Evolutionary conservation across 2,113 vertebrate species (phyloP), one percentile per base, ranked within the genome.

Genomic region (Seriola aureovittata): DNA sequence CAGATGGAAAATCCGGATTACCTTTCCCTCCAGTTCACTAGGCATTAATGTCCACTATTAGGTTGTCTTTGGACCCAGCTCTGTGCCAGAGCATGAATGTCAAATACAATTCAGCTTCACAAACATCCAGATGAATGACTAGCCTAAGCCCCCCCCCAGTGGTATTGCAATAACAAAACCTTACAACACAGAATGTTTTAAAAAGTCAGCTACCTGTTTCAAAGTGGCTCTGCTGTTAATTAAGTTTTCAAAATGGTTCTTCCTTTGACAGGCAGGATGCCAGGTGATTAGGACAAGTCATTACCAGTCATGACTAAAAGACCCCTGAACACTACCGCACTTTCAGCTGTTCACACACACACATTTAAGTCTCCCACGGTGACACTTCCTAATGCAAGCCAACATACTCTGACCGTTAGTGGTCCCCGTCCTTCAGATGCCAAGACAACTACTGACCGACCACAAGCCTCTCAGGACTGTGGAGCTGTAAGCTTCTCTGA

Each of bases 1-100:
- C 93, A 92, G 85, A 92, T 89, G 92, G 91, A 92, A 95, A 93
- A 93, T 90, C 89, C 68, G 85, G 88, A 92, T 93, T 93, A 93
- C 90, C 86, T 91, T 90, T 86, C 71, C 80, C 85, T 91, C 32
- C 85, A 85, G 84, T 93, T 93, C 88, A 93, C 87, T 67, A 68
- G 68, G 85, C 90, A 91, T 93, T 91, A 88, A 71, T 50, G 81
- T 92, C 85, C 82, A 90, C 91, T 87, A 78, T 90, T 89, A 91
- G 76, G 77, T 81, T 88, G 90, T 85, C 78, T 93, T 80, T 85
- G 85, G 74, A 78, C 75, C 63, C 8, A 54, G 68, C 60, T 66
- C 54, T 74, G 82, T 73, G 71, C 72, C 83, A 21, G 82, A 84
- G 85, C 82, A 66, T 67, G 75, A 88, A 90, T 78, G 85, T 91